phyloP scores from a whole-genome alignment of 1,140 invertebrate species.

The Rhagoletis pomonella region DNA sequence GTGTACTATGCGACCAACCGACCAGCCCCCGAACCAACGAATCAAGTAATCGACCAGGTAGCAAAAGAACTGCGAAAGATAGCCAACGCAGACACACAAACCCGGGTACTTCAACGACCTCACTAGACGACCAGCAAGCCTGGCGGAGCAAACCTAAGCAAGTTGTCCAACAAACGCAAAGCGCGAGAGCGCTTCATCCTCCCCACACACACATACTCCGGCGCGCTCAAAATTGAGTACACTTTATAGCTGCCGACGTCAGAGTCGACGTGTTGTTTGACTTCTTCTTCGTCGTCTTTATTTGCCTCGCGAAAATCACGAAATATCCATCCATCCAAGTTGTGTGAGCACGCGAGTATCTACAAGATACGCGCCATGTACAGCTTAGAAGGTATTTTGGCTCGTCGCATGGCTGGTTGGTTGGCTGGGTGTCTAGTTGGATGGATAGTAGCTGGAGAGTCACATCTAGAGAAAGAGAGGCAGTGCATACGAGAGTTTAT shows the following conservation, averaged over 20 bases:
- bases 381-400: conserved; percentile 7
- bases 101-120: background rate
- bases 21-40: background rate
- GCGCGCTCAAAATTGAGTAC: too few relatives aligned
- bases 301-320: conserved; percentile 14
- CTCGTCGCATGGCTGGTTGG: background rate
- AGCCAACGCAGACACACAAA: background rate
- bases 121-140: background rate
- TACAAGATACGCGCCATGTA: conserved; percentile 32
- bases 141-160: background rate
- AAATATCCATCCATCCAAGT: background rate
- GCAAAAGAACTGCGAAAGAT: background rate
- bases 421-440: background rate
- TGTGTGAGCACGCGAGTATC: conserved; percentile 19
- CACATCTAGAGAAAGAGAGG: background rate
- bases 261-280: background rate
- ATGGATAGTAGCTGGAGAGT: too few relatives aligned
- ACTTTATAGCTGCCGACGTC: background rate
- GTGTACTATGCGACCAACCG: background rate
- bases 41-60: background rate
- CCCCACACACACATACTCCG: background rate
- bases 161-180: background rate
- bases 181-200: background rate
- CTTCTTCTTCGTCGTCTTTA: background rate
- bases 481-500: background rate